A percentile compares a stretch with the other conserved stretches of the same genome.
These are phyloP conservation scores for Esox niger DNA, from an alignment of 2,113 vertebrate species.

Conservation along the genomic window DNA sequence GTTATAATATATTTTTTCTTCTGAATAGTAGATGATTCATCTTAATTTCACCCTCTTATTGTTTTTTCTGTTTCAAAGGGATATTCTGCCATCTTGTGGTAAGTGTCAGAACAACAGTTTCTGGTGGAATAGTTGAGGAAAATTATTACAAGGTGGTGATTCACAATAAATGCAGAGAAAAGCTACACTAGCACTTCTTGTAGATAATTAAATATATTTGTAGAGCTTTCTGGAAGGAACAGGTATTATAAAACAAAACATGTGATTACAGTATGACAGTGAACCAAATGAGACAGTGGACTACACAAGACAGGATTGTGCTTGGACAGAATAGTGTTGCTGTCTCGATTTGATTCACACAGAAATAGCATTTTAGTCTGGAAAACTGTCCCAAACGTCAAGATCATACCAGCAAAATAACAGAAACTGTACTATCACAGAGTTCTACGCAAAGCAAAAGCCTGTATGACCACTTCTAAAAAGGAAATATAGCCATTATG, in stretches of 20 bases:
- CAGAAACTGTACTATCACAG: too few species aligned
- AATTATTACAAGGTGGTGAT: too few species aligned
- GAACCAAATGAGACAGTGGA: neutral
- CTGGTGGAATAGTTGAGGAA: neutral
- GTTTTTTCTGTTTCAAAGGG: conserved; percentile 31
- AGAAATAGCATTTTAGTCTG: too few species aligned
- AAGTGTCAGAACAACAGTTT: neutral
- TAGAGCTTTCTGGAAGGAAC: neutral
- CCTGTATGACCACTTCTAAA: too few species aligned
- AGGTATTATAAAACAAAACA: neutral
- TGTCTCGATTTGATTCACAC: neutral
- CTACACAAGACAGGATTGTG: neutral
- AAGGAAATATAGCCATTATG: too few species aligned
- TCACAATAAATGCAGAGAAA: neutral
- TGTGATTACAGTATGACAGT: neutral
- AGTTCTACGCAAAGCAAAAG: too few species aligned
- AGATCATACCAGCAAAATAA: too few species aligned
- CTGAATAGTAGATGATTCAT: conserved; percentile 10
- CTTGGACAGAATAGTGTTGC: neutral
- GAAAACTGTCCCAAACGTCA: too few species aligned
- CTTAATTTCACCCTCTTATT: neutral
- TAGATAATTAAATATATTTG: neutral
- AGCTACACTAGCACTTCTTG: neutral
- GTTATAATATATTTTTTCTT: neutral
- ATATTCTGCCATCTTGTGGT: conserved; percentile 64